Conservation (phyloP, 2,113 vertebrate species). For the Carettochelys insculpta region DNA sequence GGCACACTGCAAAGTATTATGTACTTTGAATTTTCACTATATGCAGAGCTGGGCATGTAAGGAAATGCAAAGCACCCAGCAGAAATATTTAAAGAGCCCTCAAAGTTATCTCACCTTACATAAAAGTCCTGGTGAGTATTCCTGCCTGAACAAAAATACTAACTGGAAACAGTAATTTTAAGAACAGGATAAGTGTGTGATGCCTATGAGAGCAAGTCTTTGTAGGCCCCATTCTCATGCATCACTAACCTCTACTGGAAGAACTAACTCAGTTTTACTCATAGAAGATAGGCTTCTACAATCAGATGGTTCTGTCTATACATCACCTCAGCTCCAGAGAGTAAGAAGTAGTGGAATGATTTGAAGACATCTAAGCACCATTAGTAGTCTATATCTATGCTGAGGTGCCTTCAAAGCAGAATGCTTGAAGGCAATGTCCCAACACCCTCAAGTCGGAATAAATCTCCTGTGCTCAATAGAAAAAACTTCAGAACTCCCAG, state of each 20-base stretch:
- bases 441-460: not conserved
- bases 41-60: not conserved
- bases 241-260: not conserved
- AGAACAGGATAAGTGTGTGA: not conserved
- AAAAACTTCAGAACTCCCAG: not conserved
- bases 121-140: not conserved
- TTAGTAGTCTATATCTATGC: not conserved
- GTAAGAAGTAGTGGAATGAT: not conserved
- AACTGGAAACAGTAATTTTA: not conserved
- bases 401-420: not conserved
- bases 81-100: not conserved
- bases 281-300: not conserved
- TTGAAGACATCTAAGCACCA: fast-evolving
- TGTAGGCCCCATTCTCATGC: not conserved
- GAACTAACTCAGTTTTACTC: fast-evolving
- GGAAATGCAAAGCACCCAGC: conserved; percentile 8
- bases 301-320: not conserved
- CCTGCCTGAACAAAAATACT: not conserved
- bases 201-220: not conserved
- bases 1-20: not conserved
- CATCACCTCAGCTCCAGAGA: not conserved
- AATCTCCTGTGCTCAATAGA: not conserved
- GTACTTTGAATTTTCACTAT: not conserved
- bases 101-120: not conserved
- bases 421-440: not conserved